A percentile compares a stretch with the other conserved stretches of the same genome.
phyloP scores from a whole-genome alignment of 1,140 invertebrate species.

The Manduca sexta region DNA sequence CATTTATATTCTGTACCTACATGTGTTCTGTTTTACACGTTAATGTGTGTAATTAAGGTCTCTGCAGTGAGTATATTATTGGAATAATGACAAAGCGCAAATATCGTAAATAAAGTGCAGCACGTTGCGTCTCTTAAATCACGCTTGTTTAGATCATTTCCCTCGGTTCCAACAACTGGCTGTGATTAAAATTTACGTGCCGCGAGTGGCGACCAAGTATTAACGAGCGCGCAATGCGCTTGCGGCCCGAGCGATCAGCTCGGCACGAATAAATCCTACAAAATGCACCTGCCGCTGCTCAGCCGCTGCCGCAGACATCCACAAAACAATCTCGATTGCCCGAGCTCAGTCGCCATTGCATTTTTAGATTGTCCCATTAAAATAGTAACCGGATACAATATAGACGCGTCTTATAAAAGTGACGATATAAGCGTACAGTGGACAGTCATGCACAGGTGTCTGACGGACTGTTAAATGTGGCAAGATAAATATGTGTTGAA shows the following conservation, averaged over 20 bases:
- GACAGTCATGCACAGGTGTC: conserved; percentile 56
- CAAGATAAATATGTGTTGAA: conserved; percentile 64
- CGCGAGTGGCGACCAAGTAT: conserved; percentile 61
- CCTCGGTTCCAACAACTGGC: conserved; percentile 61
- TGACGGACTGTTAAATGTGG: conserved; percentile 58
- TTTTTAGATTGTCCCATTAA: conserved; percentile 2
- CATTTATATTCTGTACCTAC: no score
- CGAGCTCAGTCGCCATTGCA: conserved; percentile 26
- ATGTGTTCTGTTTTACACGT: no score
- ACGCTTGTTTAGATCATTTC: conserved; percentile 61
- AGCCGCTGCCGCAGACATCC: conserved; percentile 12
- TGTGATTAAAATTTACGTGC: conserved; percentile 71
- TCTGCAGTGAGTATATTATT: no score
- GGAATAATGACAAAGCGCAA: no score
- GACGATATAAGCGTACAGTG: not conserved
- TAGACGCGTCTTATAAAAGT: not conserved
- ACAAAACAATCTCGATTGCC: conserved; percentile 17
- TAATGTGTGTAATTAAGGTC: no score
- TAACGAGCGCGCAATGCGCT: conserved; percentile 56
- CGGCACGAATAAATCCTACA: conserved; percentile 64
- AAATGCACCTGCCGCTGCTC: conserved; percentile 56
- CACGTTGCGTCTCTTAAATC: conserved; percentile 57
- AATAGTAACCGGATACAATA: not conserved
- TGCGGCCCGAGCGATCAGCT: conserved; percentile 24
- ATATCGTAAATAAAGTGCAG: conserved; percentile 32